Conservation (phyloP, 2,113 vertebrate genomes). For the Pterocles gutturalis region DNA sequence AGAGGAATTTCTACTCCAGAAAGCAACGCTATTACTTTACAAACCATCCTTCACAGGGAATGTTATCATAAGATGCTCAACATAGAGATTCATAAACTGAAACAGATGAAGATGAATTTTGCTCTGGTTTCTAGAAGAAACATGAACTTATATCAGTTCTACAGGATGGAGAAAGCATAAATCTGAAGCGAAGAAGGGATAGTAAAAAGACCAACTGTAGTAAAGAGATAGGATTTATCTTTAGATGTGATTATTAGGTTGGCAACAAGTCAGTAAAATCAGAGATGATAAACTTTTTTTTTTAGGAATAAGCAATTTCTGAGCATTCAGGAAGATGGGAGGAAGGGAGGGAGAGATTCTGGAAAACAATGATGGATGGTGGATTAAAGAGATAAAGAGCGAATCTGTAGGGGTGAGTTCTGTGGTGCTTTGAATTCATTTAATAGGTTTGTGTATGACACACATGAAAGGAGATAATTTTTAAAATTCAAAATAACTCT, state of each 20-base stretch:
- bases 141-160: not conserved
- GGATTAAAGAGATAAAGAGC: not conserved
- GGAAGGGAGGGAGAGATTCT: not conserved
- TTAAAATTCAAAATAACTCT: not conserved
- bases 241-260: not conserved
- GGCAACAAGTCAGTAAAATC: not conserved
- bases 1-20: not conserved
- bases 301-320: not conserved
- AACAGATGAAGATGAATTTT: constrained; percentile 22
- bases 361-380: not conserved
- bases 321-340: not conserved
- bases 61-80: not conserved
- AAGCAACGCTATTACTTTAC: not conserved
- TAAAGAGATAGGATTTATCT: not conserved
- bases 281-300: not conserved
- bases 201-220: not conserved
- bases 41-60: not conserved
- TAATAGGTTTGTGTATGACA: not conserved
- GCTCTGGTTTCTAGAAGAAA: not conserved
- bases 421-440: not conserved
- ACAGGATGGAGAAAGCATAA: not conserved
- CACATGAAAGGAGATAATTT: not conserved
- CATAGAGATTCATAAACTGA: not conserved
- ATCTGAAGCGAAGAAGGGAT: not conserved
- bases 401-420: not conserved